Conservation (phyloP, 2,888 invertebrate species). For the Drosophila subquinaria region DNA sequence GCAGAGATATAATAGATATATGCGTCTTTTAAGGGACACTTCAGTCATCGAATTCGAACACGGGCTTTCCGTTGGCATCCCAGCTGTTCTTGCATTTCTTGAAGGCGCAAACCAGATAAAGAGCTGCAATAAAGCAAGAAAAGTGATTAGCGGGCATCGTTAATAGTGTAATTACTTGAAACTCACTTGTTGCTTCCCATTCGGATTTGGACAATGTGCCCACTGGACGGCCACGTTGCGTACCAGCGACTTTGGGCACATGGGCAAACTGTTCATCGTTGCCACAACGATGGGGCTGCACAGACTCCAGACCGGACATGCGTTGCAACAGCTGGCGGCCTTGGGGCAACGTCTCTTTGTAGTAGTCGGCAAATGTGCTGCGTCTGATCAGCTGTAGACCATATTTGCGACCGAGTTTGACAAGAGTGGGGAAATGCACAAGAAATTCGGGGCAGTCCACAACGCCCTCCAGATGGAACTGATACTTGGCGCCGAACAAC, state of each 20-base stretch:
- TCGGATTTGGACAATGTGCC: conserved; percentile 95
- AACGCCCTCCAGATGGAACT: conserved; percentile 97
- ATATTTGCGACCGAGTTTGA: conserved; percentile 90
- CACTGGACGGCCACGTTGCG: conserved; percentile 85
- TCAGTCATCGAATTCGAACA: conserved; percentile 71
- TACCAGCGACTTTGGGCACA: conserved; percentile 87
- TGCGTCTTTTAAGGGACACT: background rate
- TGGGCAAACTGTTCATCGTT: conserved; percentile 90
- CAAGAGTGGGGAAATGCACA: conserved; percentile 95
- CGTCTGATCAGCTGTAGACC: conserved; percentile 90
- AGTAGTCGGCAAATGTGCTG: conserved; percentile 93
- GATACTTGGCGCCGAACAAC: conserved; percentile 97
- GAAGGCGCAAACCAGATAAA: conserved; percentile 94
- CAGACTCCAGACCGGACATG: conserved; percentile 93
- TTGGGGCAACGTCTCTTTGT: conserved; percentile 83
- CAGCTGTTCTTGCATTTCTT: conserved; percentile 88
- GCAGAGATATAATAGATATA: conserved; percentile 10
- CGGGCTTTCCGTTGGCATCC: conserved; percentile 68
- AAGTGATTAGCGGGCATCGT: conserved; percentile 14
- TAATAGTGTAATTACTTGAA: background rate
- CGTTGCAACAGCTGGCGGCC: conserved; percentile 88
- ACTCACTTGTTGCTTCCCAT: conserved; percentile 96
- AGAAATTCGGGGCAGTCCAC: conserved; percentile 99
- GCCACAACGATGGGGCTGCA: conserved; percentile 87
- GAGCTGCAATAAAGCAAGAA: conserved; percentile 87